These are phyloP conservation scores for Brassicogethes aeneus DNA, from an alignment of 2,888 invertebrate genomes.

Conservation along the genomic window DNA sequence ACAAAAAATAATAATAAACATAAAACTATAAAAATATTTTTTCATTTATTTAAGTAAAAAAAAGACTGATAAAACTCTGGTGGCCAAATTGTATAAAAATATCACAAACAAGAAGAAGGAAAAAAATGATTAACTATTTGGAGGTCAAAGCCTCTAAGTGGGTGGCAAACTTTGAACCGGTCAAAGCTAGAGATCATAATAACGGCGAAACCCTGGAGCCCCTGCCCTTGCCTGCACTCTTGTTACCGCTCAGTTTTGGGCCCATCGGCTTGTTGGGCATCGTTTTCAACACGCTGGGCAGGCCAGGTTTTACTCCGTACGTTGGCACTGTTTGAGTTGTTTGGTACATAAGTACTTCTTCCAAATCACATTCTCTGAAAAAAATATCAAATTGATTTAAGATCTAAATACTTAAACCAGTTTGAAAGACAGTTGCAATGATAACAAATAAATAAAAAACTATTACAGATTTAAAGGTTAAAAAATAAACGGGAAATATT, in stretches of 20 bases:
- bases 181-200: not conserved
- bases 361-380: slow-evolving; percentile 61
- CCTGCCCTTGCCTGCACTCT: not conserved
- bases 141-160: too few species aligned
- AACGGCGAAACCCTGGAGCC: not conserved
- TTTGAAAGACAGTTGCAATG: not conserved
- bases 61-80: too few species aligned
- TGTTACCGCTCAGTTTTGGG: not conserved
- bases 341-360: slow-evolving; percentile 54
- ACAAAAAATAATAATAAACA: too few species aligned
- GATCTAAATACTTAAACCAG: slow-evolving; percentile 3
- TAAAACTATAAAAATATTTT: too few species aligned
- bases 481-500: too few species aligned
- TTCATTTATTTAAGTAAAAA: too few species aligned
- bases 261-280: slow-evolving; percentile 28
- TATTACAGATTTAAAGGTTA: too few species aligned
- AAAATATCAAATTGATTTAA: slow-evolving; percentile 9
- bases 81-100: too few species aligned
- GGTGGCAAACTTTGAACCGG: too few species aligned
- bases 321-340: slow-evolving; percentile 31
- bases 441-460: not conserved
- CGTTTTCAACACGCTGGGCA: slow-evolving; percentile 36
- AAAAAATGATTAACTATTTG: too few species aligned
- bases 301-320: slow-evolving; percentile 20
- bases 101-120: too few species aligned